A percentile compares a stretch with the other conserved stretches of the same genome.
Evolutionary conservation across 2,113 vertebrate species (phyloP).

Genomic region (Craseonycteris thonglongyai): DNA sequence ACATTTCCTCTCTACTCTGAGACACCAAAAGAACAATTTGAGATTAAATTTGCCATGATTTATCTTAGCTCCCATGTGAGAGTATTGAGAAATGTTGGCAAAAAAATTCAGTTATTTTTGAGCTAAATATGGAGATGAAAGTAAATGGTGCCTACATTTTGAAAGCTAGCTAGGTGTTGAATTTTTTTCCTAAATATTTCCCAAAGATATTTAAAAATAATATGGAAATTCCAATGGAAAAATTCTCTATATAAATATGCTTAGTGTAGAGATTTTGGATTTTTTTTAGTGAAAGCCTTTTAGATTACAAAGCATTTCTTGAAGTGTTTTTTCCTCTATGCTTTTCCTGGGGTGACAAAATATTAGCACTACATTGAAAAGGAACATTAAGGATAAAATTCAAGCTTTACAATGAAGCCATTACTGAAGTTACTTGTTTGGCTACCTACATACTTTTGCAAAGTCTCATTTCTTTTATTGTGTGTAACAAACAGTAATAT

Average conservation of each 20-base stretch:
- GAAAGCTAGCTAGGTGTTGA: conserved; percentile 43
- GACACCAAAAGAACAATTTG: conserved; percentile 10
- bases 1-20: conserved; percentile 34
- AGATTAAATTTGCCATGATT: conserved; percentile 52
- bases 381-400: conserved; percentile 28
- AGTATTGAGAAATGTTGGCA: conserved; percentile 46
- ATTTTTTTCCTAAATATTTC: conserved; percentile 34
- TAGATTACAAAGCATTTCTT: conserved; percentile 51
- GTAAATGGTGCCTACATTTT: conserved; percentile 39
- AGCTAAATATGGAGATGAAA: conserved; percentile 51
- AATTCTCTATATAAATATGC: conserved; percentile 30
- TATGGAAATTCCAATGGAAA: conserved; percentile 43
- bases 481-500: conserved; percentile 37
- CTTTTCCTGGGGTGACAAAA: conserved; percentile 42
- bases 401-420: conserved; percentile 9
- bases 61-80: conserved; percentile 27
- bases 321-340: not conserved
- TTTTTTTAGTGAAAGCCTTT: conserved; percentile 49
- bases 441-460: conserved; percentile 12
- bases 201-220: conserved; percentile 49
- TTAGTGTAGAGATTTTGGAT: conserved; percentile 34
- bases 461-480: conserved; percentile 39
- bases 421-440: conserved; percentile 25
- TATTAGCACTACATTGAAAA: conserved; percentile 42
- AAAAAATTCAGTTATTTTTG: conserved; percentile 47